Base-by-base conservation (phyloP, 2,797 vertebrate species). In the Paguma larvata region DNA sequence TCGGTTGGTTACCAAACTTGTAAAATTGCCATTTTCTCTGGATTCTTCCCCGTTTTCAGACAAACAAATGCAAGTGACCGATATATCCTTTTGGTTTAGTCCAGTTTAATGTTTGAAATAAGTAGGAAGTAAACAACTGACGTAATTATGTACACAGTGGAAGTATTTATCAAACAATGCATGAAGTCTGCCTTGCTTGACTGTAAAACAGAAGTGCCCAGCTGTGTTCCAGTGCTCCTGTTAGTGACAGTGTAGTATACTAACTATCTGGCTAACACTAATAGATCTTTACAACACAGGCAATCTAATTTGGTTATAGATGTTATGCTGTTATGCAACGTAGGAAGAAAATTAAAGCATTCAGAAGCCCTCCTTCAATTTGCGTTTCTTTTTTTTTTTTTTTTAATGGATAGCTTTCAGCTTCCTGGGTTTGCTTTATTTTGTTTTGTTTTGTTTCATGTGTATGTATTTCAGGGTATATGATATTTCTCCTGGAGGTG, bases 101-200 rank as follows among this genome's bases (percentile, higher is more conserved):
- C 95, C 98, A 68, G n/a, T 94, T 97, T 97, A 91, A 95, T 96
- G 89, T 53, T 97, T 82, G 73, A 98, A 98, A 97, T 97, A 98
- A 98, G 78, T 95, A 98, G 0, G 38, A 91, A 95, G 85, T 97
- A 98, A 98, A 97, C 91, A 98, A 97, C 44, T 97, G 97, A 95
- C 86, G 86, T 97, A 95, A 97, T 98, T 97, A 85, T 78, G 91
- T 92, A 98, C 38, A 97, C 86, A 97, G 32, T 51, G 21, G 84
- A 95, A 34, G 14, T 93, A 97, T 97, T 98, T 97, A 98, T 93
- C 90, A 79, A 98, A 97, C 95, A 89, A 38, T 97, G 84, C 62
- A 86, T 2, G 63, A 89, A 84, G 92, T 88, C 23, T 4, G 73
- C 85, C 93, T 84, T 97, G 97, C 87, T 10, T 21, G 70, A 96